Base-by-base conservation (phyloP, 30 jellyfish, hydroid and myxozoan genomes). In the Aurelia aurita region DNA sequence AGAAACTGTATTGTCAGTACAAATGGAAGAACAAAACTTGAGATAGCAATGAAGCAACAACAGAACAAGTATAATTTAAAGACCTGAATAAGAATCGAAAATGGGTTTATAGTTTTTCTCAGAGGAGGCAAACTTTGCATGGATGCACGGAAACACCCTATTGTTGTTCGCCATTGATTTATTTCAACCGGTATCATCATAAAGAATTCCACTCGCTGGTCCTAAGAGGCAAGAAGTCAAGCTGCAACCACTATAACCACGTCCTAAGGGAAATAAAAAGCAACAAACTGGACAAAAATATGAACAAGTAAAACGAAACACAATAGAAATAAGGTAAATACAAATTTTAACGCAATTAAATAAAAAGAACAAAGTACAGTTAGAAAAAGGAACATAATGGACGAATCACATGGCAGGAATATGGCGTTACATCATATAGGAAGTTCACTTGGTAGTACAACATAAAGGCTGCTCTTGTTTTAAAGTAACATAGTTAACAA, bases 121-220 rank as follows among this genome's bases (percentile, higher is more conserved):
- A 69, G 39, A 45, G 57, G 60, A 65, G 75, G 53, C 51, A 49
- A 80, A 22, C 47, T 63, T 80, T 55, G 75, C 47, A 63, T 14
- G 43, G 79, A 63, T 54, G 68, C 84, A 80, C 45, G 82, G 64
- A 80, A 80, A 66, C 84, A 54, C 79, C 91, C 91, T 65, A 80
- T 80, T 80, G 89, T 77, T 77, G 89, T 79, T 61, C 89, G 79
- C 79, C 89, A 77, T 61, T 59, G 79, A 53, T 54, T 77, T 27
- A 77, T 21, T 54, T 77, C 79, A 77, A 77, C 89, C 89, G 73
- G 89, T 79, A 77, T 77, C 89, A 63, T 61, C 77, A 32, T 39
- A 49, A 29, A 62, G 75, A 35, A 29, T 21, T 77, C n/a, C n/a
- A n/a, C 79, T 77, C 79, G 89, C 89, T 77, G 89, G 55, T 60